These are phyloP conservation scores for Polyommatus icarus DNA, from an alignment of 2,888 invertebrate genomes.

Conservation along the genomic window DNA sequence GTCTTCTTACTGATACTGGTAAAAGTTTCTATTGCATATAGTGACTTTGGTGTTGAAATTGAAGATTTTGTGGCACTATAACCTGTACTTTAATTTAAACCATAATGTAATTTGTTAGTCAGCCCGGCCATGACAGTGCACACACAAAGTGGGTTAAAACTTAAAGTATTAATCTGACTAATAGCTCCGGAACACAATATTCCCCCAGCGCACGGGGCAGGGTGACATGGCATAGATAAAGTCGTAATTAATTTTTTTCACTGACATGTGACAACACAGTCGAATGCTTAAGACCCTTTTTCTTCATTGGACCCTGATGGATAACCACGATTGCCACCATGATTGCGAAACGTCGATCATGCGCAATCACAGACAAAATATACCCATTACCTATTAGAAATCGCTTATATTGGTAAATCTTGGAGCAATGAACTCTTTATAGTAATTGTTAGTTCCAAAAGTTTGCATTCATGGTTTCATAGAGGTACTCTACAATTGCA, in stretches of 20 bases:
- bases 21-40: neutral
- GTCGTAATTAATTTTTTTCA: constrained; percentile 10
- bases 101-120: neutral
- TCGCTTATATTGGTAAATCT: no score
- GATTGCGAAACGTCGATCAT: neutral
- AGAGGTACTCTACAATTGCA: no score
- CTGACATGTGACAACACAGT: neutral
- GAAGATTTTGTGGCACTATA: neutral
- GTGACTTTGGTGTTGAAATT: neutral
- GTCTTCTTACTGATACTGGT: neutral
- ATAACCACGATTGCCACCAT: neutral
- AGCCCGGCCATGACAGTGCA: constrained; percentile 6
- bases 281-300: neutral
- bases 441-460: neutral
- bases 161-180: constrained; percentile 27
- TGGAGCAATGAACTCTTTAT: no score
- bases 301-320: neutral
- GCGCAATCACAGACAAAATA: neutral
- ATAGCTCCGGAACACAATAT: constrained; percentile 23
- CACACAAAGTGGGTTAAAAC: constrained; percentile 19
- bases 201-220: neutral
- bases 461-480: neutral
- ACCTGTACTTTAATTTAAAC: neutral
- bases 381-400: no score
- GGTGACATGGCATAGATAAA: constrained; percentile 15